phyloP scores from a whole-genome alignment of 2,113 vertebrate genomes.

The Chunga burmeisteri region DNA sequence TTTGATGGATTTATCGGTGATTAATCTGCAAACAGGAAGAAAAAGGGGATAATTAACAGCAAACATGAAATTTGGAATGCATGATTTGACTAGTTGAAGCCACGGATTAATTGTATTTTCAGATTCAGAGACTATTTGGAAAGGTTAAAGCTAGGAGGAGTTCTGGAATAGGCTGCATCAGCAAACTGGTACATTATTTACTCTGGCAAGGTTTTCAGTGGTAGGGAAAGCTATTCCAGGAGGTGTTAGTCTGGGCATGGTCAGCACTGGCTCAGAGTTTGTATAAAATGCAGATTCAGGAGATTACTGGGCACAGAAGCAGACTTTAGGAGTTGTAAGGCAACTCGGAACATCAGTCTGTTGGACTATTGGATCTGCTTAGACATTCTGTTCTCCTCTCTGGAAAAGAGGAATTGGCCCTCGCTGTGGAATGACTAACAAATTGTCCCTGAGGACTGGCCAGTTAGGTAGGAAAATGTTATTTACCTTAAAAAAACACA shows the following conservation, averaged over 20 bases:
- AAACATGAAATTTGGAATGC: constrained; percentile 2
- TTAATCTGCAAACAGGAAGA: constrained; percentile 21
- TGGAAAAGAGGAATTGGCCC: constrained; percentile 54
- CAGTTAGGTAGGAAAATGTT: constrained; percentile 64
- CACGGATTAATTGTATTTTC: constrained; percentile 23
- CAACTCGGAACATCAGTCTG: not conserved
- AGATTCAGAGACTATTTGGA: constrained; percentile 2
- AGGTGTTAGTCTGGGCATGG: constrained; percentile 55
- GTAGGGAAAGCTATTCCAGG: constrained; percentile 33
- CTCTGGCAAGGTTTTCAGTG: constrained; percentile 2
- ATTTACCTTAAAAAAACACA: constrained; percentile 13
- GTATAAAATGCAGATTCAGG: constrained; percentile 60
- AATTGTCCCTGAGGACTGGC: constrained; percentile 28
- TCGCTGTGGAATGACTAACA: constrained; percentile 54
- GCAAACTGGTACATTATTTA: constrained; percentile 37
- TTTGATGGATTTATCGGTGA: not conserved
- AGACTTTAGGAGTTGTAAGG: constrained; percentile 9
- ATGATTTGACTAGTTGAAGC: constrained; percentile 3
- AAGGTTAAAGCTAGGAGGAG: constrained; percentile 35
- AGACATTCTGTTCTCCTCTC: constrained; percentile 12
- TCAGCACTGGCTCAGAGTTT: constrained; percentile 38
- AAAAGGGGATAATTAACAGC: not conserved
- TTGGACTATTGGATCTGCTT: constrained; percentile 17
- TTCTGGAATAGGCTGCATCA: constrained; percentile 54
- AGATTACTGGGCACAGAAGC: constrained; percentile 14